Evolutionary conservation across 2,113 vertebrate species (phyloP), one percentile per base, ranked within the genome.

Genomic region (Cottus gobio): DNA sequence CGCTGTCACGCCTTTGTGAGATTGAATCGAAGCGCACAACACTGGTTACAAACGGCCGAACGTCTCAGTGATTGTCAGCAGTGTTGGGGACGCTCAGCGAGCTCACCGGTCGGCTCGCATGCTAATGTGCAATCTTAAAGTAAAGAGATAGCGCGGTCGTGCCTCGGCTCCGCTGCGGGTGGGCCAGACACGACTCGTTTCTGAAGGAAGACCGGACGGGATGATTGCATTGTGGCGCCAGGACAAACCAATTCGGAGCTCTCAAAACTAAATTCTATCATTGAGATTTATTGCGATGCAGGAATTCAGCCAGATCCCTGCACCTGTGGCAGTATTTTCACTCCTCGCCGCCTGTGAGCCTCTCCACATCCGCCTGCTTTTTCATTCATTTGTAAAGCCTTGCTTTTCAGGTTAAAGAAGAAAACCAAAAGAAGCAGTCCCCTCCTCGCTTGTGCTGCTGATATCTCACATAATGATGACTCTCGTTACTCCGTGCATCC

Each of bases 391-490:
- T 50, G 48, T 50, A 48, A 84, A 80, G 50, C 37, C 58, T 75
- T 71, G 57, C 65, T 83, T 90, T 90, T 85, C 80, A 84, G 80
- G 63, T 75, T 87, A 42, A 42, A 42, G 39, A 42, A 42, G 39
- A 42, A 42, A 89, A 93, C 79, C 91, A 87, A 87, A 87, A 67
- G 70, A 77, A 83, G 60, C 78, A 26, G 42, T 48, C 77, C 56
- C 57, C 73, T 69, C 50, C 60, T 46, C 2, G 42, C 50, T 74
- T 46, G 30, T 65, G 79, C 72, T 56, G 72, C 77, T 64, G 82
- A 85, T 83, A 82, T 87, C 79, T 85, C 77, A 71, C 90, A 90
- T 92, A 93, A 93, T 89, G 88, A 94, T 90, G 80, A 89, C 71
- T 87, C 82, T 83, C 62, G 90, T 86, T 87, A 85, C 83, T 77